Base-by-base conservation (phyloP, 2,888 invertebrate genomes). In the Archips xylosteana region DNA sequence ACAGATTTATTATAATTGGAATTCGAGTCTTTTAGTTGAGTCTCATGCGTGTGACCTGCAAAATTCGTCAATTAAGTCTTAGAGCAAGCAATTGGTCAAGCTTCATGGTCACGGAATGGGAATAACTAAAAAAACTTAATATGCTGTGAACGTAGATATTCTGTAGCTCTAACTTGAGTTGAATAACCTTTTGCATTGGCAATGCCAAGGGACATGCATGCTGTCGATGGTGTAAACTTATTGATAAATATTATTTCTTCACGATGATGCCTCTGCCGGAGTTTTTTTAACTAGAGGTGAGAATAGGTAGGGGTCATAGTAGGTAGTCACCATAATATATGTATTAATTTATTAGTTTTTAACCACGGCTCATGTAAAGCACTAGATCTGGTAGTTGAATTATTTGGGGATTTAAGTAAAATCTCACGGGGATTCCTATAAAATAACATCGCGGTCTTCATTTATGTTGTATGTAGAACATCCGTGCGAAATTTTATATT, bases 51-150 rank as follows among this genome's bases (percentile, higher is more conserved):
- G 83, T 84, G 86, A 85, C 86, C 79, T 81, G 81, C 81, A 84
- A 82, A 86, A 84, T 87, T 85, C 80, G 82, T 85, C 86, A 89
- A 90, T 91, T 88, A 88, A 84, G 81, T 87, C 89, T 91, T 70
- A 59, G 42, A 59, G 47, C 70, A 36, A 47, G 54, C 42, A n/a
- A 71, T 69, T 70, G 60, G 90, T 83, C 84, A 88, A 84, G 91
- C 88, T 89, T 85, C 85, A 85, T 79, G 87, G 87, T 88, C 89
- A 87, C 87, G 88, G 79, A 85, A 74, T 60, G 65, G 63, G 32
- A 42, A 64, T 61, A 66, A 67, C 64, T 71, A 63, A 51, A 39
- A 12, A 73, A 69, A 73, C 68, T 63, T 73, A 63, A 73, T 68
- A 62, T 68, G 59, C 49, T 73, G 68, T 69, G 73, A 73, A 73